phyloP scores from a whole-genome alignment of 2,888 invertebrate species.

The Caradrina kadenii region DNA sequence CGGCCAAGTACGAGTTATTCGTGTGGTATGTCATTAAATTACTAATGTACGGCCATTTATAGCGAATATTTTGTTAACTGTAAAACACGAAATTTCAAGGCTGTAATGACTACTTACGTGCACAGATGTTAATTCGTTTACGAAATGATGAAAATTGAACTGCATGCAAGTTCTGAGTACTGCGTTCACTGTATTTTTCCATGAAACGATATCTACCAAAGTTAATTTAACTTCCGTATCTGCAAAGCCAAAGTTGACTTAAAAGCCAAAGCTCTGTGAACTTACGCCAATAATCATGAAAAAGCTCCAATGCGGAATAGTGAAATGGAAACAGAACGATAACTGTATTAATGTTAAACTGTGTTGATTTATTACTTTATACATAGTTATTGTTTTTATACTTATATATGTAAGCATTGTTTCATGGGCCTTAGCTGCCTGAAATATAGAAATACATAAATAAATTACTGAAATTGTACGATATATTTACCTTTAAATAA shows the following conservation, averaged over 20 bases:
- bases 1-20: constrained; percentile 39
- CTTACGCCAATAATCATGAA: constrained; percentile 26
- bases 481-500: not conserved
- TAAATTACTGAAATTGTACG: not conserved
- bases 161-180: constrained; percentile 12
- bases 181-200: constrained; percentile 13
- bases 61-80: constrained; percentile 39
- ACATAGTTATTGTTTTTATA: too few relatives aligned
- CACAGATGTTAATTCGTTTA: constrained; percentile 31
- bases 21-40: constrained; percentile 38
- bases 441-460: too few relatives aligned
- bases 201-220: constrained; percentile 22
- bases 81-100: constrained; percentile 43
- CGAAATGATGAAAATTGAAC: constrained; percentile 29
- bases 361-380: too few relatives aligned
- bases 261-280: constrained; percentile 13
- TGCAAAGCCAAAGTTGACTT: constrained; percentile 10
- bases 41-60: constrained; percentile 46
- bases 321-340: not conserved
- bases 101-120: constrained; percentile 17
- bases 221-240: constrained; percentile 33
- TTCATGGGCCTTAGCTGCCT: too few relatives aligned
- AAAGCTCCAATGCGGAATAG: constrained; percentile 19
- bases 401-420: too few relatives aligned
- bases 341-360: too few relatives aligned